Base-by-base conservation (phyloP, 2,797 vertebrate genomes). In the Cirrhinus mrigala region DNA sequence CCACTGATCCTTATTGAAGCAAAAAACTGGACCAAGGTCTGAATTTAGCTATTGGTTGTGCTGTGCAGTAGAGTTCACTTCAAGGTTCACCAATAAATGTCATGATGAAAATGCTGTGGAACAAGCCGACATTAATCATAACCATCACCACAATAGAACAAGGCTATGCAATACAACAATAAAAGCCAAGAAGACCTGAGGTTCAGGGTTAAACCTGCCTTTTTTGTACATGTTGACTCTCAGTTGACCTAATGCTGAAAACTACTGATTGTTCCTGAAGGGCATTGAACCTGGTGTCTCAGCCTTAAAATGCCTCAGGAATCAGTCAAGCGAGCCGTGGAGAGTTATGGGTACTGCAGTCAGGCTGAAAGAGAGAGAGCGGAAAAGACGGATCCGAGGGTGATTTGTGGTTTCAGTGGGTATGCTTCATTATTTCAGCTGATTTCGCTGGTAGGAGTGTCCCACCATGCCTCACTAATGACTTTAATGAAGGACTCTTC, bases 1-100 rank as follows among this genome's bases (percentile, higher is more conserved):
- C 56, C 37, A 62, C n/a, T 44, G 56, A 46, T 62, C 37, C 76
- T 27, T 62, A 44, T 9, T 46, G 37, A 78, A 62, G n/a, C 37
- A 54, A 78, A 66, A 64, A 50, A 20, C 29, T n/a, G 48, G 24
- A 68, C 27, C 46, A 80, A 14, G 24, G 27, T 27, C 76, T 82
- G 54, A 52, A 52, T 79, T 71, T 80, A 18, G 29, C 44, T 48
- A 79, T 79, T 37, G 52, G 75, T 22, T 69, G 24, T 22, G 14
- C 54, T 29, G 22, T 37, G 44, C 68, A 10, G 22, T 24, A 40
- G 46, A 81, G 27, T 33, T 22, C 12, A 69, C 40, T 50, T 66
- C 84, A 74, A 80, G 77, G 84, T 85, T 74, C 77, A 79, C 20
- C 56, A 80, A 80, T 85, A 85, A 85, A 80, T 64, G 76, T 85